phyloP scores from a whole-genome alignment of 2,888 invertebrate species.

The Nomada ferruginata region DNA sequence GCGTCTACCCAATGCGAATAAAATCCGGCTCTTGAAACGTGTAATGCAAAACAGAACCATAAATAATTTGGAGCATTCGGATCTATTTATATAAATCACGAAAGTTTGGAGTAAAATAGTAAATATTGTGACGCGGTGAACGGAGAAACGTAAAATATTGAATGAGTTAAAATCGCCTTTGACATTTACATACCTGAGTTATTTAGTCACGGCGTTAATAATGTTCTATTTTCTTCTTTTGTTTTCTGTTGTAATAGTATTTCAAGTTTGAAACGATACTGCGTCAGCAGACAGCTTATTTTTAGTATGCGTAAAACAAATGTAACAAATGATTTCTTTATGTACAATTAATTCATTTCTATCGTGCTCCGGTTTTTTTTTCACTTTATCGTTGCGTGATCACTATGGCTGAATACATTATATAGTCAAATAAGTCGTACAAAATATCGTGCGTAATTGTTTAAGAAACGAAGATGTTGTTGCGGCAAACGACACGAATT shows the following conservation, averaged over 20 bases:
- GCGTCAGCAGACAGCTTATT: background rate
- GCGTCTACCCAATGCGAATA: no score
- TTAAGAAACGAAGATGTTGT: conserved; percentile 5
- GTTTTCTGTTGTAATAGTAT: background rate
- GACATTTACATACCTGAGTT: background rate
- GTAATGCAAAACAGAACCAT: background rate
- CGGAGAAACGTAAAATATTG: background rate
- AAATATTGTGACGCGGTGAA: no score
- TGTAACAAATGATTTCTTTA: no score
- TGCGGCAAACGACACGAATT: conserved; percentile 15
- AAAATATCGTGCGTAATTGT: background rate
- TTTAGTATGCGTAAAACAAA: background rate
- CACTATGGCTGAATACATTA: background rate
- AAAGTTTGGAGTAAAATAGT: background rate
- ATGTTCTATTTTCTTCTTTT: background rate
- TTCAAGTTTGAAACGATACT: background rate
- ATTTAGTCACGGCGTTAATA: background rate
- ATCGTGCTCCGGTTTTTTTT: background rate
- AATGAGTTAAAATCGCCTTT: background rate
- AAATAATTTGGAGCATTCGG: background rate
- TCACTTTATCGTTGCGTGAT: no score
- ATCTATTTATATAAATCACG: background rate
- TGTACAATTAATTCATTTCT: background rate
- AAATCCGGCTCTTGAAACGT: background rate
- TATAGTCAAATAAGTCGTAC: conserved; percentile 5